Percentiles rank a stretch among this genome's conserved stretches.
These are phyloP conservation scores for Limnephilus marmoratus DNA, from an alignment of 2,888 invertebrate genomes.

Conservation along the genomic window DNA sequence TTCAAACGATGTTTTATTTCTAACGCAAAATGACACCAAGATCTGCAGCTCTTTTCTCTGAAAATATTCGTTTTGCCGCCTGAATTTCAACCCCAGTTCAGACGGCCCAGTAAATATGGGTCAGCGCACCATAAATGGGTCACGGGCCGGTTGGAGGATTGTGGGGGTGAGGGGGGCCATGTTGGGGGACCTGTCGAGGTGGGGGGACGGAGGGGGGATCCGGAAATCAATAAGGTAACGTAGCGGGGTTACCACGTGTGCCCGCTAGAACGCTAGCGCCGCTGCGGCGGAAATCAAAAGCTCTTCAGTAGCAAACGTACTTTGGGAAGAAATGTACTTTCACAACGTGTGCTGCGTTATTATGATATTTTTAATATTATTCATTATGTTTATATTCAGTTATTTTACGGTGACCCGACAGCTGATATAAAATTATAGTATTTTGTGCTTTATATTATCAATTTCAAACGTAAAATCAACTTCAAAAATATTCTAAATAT, in stretches of 20 bases:
- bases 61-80: constrained; percentile 11
- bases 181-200: constrained; percentile 47
- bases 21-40: background rate
- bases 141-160: constrained; percentile 16
- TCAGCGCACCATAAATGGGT: constrained; percentile 53
- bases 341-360: background rate
- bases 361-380: background rate
- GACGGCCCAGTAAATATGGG: constrained; percentile 45
- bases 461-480: too few relatives aligned
- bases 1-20: background rate
- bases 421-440: too few relatives aligned
- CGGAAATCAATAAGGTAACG: constrained; percentile 73
- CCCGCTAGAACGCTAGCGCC: constrained; percentile 57
- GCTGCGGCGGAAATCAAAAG: background rate
- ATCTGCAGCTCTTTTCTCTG: background rate
- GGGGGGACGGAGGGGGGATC: constrained; percentile 72
- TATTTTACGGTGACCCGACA: too few relatives aligned
- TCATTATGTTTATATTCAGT: background rate
- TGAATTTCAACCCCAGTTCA: background rate
- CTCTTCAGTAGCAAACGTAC: constrained; percentile 21
- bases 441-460: too few relatives aligned
- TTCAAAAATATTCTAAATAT: too few relatives aligned
- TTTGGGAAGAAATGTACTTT: background rate
- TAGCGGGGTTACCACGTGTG: constrained; percentile 72
- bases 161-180: constrained; percentile 13